Base-by-base conservation (phyloP, 2,888 invertebrate genomes). In the Cyclophora albipunctata region DNA sequence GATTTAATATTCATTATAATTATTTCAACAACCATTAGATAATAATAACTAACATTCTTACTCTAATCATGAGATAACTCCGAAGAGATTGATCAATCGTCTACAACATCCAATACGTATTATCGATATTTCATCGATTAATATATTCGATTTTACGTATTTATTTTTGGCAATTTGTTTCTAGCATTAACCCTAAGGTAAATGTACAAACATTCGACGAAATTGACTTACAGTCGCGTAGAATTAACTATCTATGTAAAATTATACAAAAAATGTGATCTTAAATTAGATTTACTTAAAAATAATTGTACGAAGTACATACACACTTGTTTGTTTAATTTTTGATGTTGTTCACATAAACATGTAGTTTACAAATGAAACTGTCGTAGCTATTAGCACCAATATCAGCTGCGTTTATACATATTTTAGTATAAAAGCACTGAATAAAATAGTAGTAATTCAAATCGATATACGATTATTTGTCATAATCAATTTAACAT, bases 11-110 rank as follows among this genome's bases (percentile, higher is more conserved):
- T 76, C 70, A 50, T 52, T 57, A 60, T 44, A 55, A 59, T 59
- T 69, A 75, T 75, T 77, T 84, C 71, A 86, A 86, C 87, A 87
- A 88, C 87, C 87, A 82, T 74, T 78, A 77, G 75, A 79, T 76
- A 67, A 73, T 74, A 81, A 74, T 74, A 77, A 69, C 79, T 83
- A 83, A 78, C 71, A 71, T 75, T 55, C 76, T 75, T 79, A 82
- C 63, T 70, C 79, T 77, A 66, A 65, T 71, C 75, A 77, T 83
- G 84, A 82, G 84, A 84, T 78, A 79, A 67, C 80, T 75, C 77
- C 75, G 66, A 58, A 59, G 72, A 75, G 78, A 65, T 69, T 71
- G 62, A 71, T 66, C 70, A 77, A 71, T 73, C 73, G 69, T 71
- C 81, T 77, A 80, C 69, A 73, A 77, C 75, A 78, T 65, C 66